A percentile compares a stretch with the other conserved stretches of the same genome.
Conservation (phyloP, 2,797 vertebrate species). For the Pelobates cultripes region DNA sequence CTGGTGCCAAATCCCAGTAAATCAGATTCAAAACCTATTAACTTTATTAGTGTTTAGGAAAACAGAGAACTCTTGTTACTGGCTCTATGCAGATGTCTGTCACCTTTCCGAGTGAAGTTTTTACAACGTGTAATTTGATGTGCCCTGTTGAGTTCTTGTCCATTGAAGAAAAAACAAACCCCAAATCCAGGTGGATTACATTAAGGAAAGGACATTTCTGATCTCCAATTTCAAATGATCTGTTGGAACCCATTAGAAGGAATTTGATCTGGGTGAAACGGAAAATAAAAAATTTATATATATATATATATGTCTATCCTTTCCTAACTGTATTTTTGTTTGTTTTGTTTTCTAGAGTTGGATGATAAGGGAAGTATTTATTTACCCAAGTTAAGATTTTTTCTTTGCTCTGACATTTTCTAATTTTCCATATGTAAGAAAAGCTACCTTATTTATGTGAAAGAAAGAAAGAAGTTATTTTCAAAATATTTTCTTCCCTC, state of each 20-base stretch:
- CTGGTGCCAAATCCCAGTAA: neutral
- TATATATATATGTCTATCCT: constrained; percentile 34
- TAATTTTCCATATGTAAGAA: constrained; percentile 26
- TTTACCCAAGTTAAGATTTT: constrained; percentile 59
- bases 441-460: neutral
- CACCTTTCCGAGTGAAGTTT: constrained; percentile 62
- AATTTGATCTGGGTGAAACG: constrained; percentile 65
- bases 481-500: no score
- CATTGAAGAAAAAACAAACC: constrained; percentile 54
- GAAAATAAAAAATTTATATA: constrained; percentile 32
- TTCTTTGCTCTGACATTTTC: constrained; percentile 42
- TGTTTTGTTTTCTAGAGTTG: constrained; percentile 23
- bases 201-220: constrained; percentile 63
- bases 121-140: constrained; percentile 63
- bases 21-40: constrained; percentile 37
- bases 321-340: constrained; percentile 32
- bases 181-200: constrained; percentile 67
- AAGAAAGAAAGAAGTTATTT: no score
- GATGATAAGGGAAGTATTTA: constrained; percentile 63
- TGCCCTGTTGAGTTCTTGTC: constrained; percentile 56
- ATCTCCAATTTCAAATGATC: constrained; percentile 68
- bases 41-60: constrained; percentile 28
- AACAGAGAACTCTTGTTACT: constrained; percentile 48
- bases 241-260: constrained; percentile 69
- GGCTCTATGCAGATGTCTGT: constrained; percentile 35